Evolutionary conservation across 2,888 invertebrate genomes (phyloP).

Genomic region (Hoplodrina ambigua): DNA sequence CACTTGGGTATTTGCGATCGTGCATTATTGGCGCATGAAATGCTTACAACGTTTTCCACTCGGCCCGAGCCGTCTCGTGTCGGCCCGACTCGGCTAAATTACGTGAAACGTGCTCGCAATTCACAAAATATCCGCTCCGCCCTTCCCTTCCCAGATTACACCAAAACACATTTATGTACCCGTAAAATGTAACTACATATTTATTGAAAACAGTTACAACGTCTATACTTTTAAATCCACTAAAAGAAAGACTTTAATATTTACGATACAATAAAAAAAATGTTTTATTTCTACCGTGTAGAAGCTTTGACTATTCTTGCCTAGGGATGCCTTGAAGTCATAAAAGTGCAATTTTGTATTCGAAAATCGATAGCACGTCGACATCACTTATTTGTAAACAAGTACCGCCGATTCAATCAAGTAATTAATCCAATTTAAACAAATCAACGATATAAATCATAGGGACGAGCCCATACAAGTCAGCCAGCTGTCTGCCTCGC

Average conservation of each 20-base stretch:
- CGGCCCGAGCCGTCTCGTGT: conserved; percentile 68
- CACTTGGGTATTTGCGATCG: conserved; percentile 60
- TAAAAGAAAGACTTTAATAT: conserved; percentile 18
- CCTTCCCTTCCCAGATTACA: conserved; percentile 60
- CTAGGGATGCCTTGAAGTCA: background rate
- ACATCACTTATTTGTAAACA: conserved; percentile 18
- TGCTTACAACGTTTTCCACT: conserved; percentile 86
- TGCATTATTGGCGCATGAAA: conserved; percentile 70
- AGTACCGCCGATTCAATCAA: conserved; percentile 69
- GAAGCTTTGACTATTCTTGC: background rate
- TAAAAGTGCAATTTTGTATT: background rate
- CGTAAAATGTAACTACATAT: conserved; percentile 59
- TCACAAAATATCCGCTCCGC: conserved; percentile 73
- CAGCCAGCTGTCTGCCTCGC: conserved; percentile 79
- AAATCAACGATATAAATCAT: conserved; percentile 80
- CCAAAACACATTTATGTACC: conserved; percentile 62
- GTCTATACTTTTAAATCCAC: conserved; percentile 11
- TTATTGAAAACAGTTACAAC: conserved; percentile 39
- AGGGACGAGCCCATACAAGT: conserved; percentile 87
- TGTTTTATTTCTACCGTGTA: background rate
- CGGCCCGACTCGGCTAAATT: conserved; percentile 73
- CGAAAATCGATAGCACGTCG: conserved; percentile 13
- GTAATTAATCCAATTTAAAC: conserved; percentile 81
- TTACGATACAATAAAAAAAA: conserved; percentile 20
- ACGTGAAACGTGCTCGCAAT: conserved; percentile 82